Percentiles rank a stretch among this genome's conserved stretches.
These are phyloP conservation scores for Ischnura elegans DNA, from an alignment of 2,888 invertebrate species.

Conservation along the genomic window DNA sequence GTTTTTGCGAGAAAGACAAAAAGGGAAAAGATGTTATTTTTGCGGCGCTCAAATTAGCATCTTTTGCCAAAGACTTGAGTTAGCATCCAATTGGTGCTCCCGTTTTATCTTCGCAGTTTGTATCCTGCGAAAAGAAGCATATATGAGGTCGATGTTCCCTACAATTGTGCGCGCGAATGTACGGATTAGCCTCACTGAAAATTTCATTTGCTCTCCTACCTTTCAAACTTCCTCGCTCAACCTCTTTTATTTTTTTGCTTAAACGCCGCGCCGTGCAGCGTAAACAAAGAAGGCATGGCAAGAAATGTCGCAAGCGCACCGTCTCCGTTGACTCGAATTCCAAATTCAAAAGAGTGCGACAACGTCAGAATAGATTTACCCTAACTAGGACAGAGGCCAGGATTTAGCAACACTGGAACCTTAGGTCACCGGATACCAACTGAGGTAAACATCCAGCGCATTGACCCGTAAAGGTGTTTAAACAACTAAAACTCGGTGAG, in stretches of 20 bases:
- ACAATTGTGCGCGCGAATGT: too few relatives aligned
- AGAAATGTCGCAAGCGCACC: background rate
- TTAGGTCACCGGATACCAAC: background rate
- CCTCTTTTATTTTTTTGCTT: background rate
- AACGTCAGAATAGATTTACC: background rate
- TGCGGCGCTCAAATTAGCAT: background rate
- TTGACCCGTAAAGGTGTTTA: background rate
- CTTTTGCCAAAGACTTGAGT: background rate
- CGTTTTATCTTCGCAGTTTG: background rate
- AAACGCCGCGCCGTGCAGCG: background rate
- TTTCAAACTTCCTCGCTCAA: background rate
- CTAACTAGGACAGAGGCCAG: background rate
- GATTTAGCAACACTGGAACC: background rate
- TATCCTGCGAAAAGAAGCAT: background rate
- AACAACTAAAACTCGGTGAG: background rate
- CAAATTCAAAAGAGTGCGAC: background rate
- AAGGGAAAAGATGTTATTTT: background rate
- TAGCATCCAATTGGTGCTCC: background rate
- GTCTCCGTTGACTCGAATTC: background rate
- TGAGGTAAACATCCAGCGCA: background rate
- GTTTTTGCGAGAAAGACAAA: background rate
- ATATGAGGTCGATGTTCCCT: background rate
- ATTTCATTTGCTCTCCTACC: background rate
- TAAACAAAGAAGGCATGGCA: background rate
- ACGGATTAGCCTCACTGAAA: background rate